Conservation (phyloP, 2,888 invertebrate species). For the Mesorhabditis sp. region DNA sequence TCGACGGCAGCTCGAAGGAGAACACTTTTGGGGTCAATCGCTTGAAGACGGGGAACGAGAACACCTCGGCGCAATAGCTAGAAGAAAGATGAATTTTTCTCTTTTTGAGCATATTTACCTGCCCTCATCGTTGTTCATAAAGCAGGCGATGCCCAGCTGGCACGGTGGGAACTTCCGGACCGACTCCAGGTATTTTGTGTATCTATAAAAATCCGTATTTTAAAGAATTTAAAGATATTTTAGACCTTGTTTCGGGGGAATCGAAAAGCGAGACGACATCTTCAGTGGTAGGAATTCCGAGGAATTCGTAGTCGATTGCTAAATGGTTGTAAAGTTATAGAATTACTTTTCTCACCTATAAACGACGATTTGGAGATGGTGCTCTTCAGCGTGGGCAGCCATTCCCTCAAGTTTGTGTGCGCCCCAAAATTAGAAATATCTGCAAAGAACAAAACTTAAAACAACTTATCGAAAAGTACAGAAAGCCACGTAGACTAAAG, state of each 20-base stretch:
- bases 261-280: slow-evolving; percentile 15
- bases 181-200: slow-evolving; percentile 12
- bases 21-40: slow-evolving; percentile 16
- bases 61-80: slow-evolving; percentile 22
- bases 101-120: background rate
- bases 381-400: no score
- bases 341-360: no score
- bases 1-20: slow-evolving; percentile 19
- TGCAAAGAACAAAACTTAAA: no score
- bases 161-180: slow-evolving; percentile 17
- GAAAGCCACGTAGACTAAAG: no score
- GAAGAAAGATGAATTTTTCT: background rate
- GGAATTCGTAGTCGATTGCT: slow-evolving; percentile 17
- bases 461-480: no score
- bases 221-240: no score
- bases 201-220: background rate
- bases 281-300: slow-evolving; percentile 16
- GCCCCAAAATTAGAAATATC: no score
- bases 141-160: slow-evolving; percentile 14
- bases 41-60: slow-evolving; percentile 21
- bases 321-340: background rate
- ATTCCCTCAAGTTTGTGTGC: no score
- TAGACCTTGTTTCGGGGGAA: slow-evolving; percentile 5
- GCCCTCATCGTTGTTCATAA: slow-evolving; percentile 13
- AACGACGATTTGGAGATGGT: no score